Conservation (phyloP, 2,113 vertebrate species). For the Ageneiosus marmoratus region DNA sequence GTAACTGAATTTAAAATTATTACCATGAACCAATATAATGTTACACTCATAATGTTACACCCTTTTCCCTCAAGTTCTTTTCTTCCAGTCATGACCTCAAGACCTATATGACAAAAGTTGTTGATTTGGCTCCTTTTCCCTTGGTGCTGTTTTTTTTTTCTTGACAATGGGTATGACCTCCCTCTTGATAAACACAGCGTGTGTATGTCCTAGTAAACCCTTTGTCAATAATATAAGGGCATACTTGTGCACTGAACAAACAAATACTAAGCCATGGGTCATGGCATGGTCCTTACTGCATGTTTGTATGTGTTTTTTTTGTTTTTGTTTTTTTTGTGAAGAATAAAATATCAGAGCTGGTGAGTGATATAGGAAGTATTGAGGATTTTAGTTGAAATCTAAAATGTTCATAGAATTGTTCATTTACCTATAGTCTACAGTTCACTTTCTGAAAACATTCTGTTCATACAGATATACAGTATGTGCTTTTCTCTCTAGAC, state of each 20-base stretch:
- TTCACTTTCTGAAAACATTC: not conserved
- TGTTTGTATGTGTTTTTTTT: not conserved
- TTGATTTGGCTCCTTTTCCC: not conserved
- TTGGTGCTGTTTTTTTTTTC: not conserved
- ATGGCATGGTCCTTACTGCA: not conserved
- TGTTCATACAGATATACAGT: not conserved
- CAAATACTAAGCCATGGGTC: conserved; percentile 32
- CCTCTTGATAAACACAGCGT: conserved; percentile 38
- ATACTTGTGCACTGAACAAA: conserved; percentile 31
- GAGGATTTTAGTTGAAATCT: not conserved
- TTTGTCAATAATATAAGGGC: conserved; percentile 29
- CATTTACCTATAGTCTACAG: not conserved
- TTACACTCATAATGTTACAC: not conserved
- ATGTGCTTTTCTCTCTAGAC: not conserved
- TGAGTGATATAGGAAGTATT: not conserved
- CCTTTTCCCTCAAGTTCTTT: not conserved
- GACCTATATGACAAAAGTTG: conserved; percentile 18
- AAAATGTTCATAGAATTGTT: not conserved
- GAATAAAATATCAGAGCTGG: not conserved
- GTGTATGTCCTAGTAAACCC: conserved; percentile 37
- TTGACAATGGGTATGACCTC: conserved; percentile 29
- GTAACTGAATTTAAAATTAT: conserved; percentile 29
- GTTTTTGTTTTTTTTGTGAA: not conserved
- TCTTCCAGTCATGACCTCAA: not conserved
- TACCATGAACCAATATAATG: not conserved